Conservation (phyloP, 2,797 vertebrate genomes). For the Botia kubotai region DNA sequence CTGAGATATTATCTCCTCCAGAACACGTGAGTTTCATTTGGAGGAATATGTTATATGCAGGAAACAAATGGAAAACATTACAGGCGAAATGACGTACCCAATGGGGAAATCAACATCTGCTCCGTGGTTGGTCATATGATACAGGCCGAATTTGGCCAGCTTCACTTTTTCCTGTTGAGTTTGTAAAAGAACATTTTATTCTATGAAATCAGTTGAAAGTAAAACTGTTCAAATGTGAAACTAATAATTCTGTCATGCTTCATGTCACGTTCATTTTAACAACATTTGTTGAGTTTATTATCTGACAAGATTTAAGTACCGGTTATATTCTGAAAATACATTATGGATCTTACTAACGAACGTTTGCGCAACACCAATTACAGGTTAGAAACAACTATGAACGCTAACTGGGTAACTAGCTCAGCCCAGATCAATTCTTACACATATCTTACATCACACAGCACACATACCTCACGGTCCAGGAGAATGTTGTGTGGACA, state of each 20-base stretch:
- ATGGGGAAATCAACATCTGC: slow-evolving; percentile 97
- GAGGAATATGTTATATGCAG: slow-evolving; percentile 47
- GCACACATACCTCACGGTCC: slow-evolving; percentile 87
- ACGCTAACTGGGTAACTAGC: background rate
- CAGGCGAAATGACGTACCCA: slow-evolving; percentile 79
- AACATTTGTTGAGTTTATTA: background rate
- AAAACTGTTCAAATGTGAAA: background rate
- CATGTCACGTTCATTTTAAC: background rate
- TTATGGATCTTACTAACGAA: background rate
- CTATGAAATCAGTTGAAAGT: background rate
- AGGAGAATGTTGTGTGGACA: slow-evolving; percentile 89
- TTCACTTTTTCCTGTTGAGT: slow-evolving; percentile 87
- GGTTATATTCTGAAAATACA: background rate
- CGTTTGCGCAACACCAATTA: background rate
- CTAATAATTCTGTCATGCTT: slow-evolving; percentile 3
- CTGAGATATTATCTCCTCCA: slow-evolving; percentile 45
- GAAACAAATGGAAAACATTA: slow-evolving; percentile 54
- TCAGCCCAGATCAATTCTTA: background rate
- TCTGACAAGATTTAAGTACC: background rate
- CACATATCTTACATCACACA: background rate
- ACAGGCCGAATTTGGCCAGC: slow-evolving; percentile 95
- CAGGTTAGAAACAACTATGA: background rate
- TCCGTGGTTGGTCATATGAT: slow-evolving; percentile 96
- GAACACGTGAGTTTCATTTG: slow-evolving; percentile 34
- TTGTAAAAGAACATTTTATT: slow-evolving; percentile 36